Conservation (phyloP, 2,888 invertebrate genomes). For the Strigamia maritima region DNA sequence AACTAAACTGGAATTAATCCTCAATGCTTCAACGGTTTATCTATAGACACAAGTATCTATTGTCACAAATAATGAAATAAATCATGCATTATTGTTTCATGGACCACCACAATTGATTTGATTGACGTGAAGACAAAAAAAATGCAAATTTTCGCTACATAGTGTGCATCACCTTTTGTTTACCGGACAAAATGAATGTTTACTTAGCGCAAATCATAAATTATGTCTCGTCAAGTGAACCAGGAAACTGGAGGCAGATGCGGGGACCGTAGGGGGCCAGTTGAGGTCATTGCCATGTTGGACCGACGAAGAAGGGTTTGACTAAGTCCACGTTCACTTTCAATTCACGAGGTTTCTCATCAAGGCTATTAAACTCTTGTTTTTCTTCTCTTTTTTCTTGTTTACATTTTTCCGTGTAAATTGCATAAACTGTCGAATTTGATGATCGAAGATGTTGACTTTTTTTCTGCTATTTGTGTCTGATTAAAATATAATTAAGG, state of each 20-base stretch:
- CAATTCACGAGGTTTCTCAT: neutral
- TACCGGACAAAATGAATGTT: neutral
- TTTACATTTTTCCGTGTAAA: neutral
- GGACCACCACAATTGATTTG: too few relatives aligned
- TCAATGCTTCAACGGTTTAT: too few relatives aligned
- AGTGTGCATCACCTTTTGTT: neutral
- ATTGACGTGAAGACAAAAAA: too few relatives aligned
- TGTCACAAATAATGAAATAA: too few relatives aligned
- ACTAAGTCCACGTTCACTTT: neutral
- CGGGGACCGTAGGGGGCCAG: neutral
- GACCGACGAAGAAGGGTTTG: neutral
- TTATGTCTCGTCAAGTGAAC: neutral
- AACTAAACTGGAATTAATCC: too few relatives aligned
- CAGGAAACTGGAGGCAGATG: neutral
- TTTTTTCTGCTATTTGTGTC: neutral
- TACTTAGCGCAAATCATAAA: neutral
- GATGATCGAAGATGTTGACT: neutral
- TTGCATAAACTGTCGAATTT: too few relatives aligned
- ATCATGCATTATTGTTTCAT: too few relatives aligned
- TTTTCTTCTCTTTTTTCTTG: neutral
- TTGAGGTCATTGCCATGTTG: neutral
- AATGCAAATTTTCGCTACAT: too few relatives aligned
- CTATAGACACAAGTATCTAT: too few relatives aligned
- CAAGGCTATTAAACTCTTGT: neutral
- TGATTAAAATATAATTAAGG: neutral